A percentile compares a stretch with the other conserved stretches of the same genome.
Conservation (phyloP, 1,140 invertebrate species). For the Drosophila persimilis region DNA sequence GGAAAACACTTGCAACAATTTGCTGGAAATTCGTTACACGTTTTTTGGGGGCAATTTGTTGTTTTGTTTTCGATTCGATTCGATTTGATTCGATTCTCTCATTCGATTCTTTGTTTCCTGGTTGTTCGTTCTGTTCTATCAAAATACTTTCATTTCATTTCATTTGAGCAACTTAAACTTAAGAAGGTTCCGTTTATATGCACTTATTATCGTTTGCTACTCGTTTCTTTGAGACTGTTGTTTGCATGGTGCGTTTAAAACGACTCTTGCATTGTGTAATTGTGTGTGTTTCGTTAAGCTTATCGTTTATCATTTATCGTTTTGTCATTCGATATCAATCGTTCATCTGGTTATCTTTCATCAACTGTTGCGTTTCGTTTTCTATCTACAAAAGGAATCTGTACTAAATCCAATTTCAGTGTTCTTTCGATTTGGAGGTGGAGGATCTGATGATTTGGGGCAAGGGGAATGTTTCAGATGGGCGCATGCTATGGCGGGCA, state of each 20-base stretch:
- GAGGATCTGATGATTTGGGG: constrained; percentile 12
- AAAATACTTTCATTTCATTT: constrained; percentile 18
- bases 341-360: constrained; percentile 22
- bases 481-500: constrained; percentile 17
- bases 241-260: constrained; percentile 59
- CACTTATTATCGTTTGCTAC: constrained; percentile 66
- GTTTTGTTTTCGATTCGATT: constrained; percentile 46
- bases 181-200: constrained; percentile 47
- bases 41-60: constrained; percentile 38
- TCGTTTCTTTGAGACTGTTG: constrained; percentile 67
- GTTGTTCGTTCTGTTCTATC: constrained; percentile 23
- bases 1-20: constrained; percentile 76
- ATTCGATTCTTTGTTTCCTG: constrained; percentile 23
- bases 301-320: constrained; percentile 39
- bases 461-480: constrained; percentile 51
- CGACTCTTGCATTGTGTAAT: constrained; percentile 55
- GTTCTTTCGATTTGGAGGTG: constrained; percentile 29
- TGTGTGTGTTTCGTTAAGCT: constrained; percentile 48
- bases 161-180: constrained; percentile 70
- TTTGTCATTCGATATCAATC: constrained; percentile 25
- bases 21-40: constrained; percentile 80
- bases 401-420: constrained; percentile 52
- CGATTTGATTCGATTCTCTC: constrained; percentile 21
- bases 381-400: constrained; percentile 77
- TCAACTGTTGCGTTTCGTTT: constrained; percentile 55